phyloP scores from a whole-genome alignment of 2,113 vertebrate species.

The Silurus meridionalis region DNA sequence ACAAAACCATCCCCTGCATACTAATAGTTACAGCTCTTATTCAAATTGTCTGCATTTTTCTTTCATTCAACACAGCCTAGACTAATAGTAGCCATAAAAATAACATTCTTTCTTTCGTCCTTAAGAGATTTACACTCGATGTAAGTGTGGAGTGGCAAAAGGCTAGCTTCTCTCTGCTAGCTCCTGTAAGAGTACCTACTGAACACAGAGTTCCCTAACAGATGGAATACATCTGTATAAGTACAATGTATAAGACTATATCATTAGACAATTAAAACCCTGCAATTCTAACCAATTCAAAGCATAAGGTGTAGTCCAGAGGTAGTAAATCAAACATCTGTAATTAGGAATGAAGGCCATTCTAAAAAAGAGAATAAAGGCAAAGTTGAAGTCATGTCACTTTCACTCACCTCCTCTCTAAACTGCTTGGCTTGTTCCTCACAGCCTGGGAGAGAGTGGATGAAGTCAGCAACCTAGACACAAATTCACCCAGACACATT shows the following conservation, averaged over 20 bases:
- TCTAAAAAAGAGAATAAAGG: neutral
- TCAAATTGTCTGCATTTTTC: neutral
- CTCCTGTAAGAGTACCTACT: conserved; percentile 7
- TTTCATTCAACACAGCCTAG: neutral
- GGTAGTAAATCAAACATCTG: neutral
- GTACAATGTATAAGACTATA: neutral
- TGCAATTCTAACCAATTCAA: neutral
- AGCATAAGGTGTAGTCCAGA: neutral
- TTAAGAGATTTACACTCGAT: conserved; percentile 15
- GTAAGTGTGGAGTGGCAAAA: conserved; percentile 30
- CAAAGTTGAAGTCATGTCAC: neutral
- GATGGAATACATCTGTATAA: neutral
- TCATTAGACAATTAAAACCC: neutral
- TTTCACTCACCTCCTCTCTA: conserved; percentile 74
- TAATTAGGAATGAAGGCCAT: neutral
- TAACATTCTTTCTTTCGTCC: neutral
- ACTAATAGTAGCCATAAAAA: conserved; percentile 18
- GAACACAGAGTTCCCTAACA: conserved; percentile 2
- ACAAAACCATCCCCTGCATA: neutral
- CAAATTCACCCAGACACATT: conserved; percentile 30
- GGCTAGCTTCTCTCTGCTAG: conserved; percentile 17
- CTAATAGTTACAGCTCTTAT: conserved; percentile 13
- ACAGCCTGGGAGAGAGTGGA: conserved; percentile 78
- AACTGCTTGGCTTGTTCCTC: conserved; percentile 77
- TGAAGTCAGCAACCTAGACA: conserved; percentile 73